Evolutionary conservation across 37 sponge, comb jelly and placozoan genomes (phyloP).

Genomic region (Tethya wilhelma): DNA sequence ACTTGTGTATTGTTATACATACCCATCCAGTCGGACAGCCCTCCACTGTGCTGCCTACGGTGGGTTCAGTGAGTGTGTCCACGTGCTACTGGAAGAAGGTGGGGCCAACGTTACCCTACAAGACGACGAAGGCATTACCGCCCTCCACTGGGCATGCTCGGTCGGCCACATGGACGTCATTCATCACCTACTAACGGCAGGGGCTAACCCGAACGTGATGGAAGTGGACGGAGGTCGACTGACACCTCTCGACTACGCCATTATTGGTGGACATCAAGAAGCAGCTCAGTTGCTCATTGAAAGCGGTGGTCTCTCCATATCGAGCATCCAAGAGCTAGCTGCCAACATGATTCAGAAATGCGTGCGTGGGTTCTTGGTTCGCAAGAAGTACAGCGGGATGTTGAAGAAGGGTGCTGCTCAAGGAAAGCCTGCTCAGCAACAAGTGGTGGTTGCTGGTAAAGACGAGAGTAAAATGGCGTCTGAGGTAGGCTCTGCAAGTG

Average conservation of each 20-base stretch:
- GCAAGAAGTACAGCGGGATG: no score
- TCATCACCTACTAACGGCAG: slow-evolving; percentile 55
- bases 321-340: slow-evolving; percentile 85
- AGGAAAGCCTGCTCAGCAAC: no score
- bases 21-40: slow-evolving; percentile 66
- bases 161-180: slow-evolving; percentile 64
- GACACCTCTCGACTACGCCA: slow-evolving; percentile 92
- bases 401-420: not conserved
- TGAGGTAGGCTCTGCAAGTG: no score
- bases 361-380: slow-evolving; percentile 35
- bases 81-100: slow-evolving; percentile 57
- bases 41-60: slow-evolving; percentile 88
- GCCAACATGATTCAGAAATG: slow-evolving; percentile 48
- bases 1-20: no score
- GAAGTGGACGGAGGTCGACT: slow-evolving; percentile 76
- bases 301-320: slow-evolving; percentile 82
- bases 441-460: no score
- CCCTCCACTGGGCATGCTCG: slow-evolving; percentile 92
- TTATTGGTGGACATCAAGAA: slow-evolving; percentile 83
- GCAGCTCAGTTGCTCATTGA: slow-evolving; percentile 85
- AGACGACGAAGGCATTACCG: slow-evolving; percentile 83
- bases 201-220: slow-evolving; percentile 78
- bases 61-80: slow-evolving; percentile 69
- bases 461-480: no score
- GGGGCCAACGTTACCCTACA: slow-evolving; percentile 57